Evolutionary conservation across 1,140 invertebrate species (phyloP), one percentile per base, ranked within the genome.

Genomic region (Drosophila guanche): DNA sequence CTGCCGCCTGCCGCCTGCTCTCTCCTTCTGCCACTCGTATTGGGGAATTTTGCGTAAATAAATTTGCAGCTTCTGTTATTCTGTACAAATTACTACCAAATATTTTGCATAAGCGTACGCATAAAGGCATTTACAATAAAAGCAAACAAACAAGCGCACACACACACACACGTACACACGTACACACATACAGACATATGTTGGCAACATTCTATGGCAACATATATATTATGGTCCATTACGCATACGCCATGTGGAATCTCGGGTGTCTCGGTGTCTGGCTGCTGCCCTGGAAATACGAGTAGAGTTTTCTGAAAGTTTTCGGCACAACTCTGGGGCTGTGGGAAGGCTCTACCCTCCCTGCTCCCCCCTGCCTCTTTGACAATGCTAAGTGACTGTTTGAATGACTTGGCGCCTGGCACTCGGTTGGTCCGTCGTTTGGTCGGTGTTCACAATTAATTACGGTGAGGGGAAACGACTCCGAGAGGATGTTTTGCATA

Each of bases 11-110:
- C 16, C 1, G 7, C 8, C 22, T 10, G n/a, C 14, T 10, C 14
- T 43, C 12, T n/a, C 10, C 12, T 4, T 40, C 14, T 22, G 27
- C 23, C 33, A 41, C 40, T 54, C 42, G 25, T 43, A 23, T 59
- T 63, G 58, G 70, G 74, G 70, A 77, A 75, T 70, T 73, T 76
- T 59, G 60, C 67, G 79, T 76, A 75, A 83, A 83, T 84, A 84
- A 75, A 83, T 84, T 84, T 62, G 33, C 42, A 79, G 60, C 50
- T 52, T 52, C 45, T 72, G 55, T 59, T 33, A 73, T 86, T 65
- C 48, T 62, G 63, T 59, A 88, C 81, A 88, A 86, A 86, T 86
- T 88, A 81, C 74, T 78, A 67, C 78, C 81, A 86, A 88, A 86
- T 88, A 88, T 88, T 86, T 88, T 88, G 81, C 81, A 85, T 86